These are phyloP conservation scores for Euwallacea fornicatus DNA, from an alignment of 1,140 invertebrate genomes.

Conservation along the genomic window DNA sequence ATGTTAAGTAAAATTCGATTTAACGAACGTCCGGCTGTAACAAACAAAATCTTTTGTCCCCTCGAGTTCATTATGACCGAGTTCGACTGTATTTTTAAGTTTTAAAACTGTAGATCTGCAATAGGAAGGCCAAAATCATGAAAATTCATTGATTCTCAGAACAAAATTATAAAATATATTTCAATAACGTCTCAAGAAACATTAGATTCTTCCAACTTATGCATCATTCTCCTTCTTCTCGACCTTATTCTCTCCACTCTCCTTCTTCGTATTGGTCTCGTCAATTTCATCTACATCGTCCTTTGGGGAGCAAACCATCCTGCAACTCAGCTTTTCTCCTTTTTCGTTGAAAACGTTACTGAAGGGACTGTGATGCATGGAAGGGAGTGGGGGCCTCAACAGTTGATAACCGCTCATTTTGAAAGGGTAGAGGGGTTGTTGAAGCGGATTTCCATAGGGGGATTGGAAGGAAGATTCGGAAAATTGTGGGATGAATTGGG, in stretches of 20 bases:
- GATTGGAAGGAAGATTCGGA: slow-evolving; percentile 13
- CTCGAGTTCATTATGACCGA: too few species aligned
- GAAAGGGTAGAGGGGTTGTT: slow-evolving; percentile 1
- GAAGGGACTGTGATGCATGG: slow-evolving; percentile 20
- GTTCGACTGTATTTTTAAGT: too few species aligned
- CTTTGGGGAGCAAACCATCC: slow-evolving; percentile 24
- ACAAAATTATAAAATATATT: too few species aligned
- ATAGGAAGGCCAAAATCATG: too few species aligned
- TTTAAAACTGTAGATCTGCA: too few species aligned
- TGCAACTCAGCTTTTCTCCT: slow-evolving; percentile 27
- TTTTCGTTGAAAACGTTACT: slow-evolving; percentile 24
- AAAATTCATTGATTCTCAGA: too few species aligned
- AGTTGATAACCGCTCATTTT: slow-evolving; percentile 10
- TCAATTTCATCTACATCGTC: slow-evolving; percentile 10
- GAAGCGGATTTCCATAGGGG: background rate
- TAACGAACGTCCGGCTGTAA: too few species aligned
- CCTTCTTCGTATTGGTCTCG: slow-evolving; percentile 10
- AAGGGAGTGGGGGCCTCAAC: background rate
- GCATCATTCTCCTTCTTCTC: slow-evolving; percentile 17
- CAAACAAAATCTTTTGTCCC: too few species aligned
- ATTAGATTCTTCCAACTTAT: too few species aligned
- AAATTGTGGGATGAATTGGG: slow-evolving; percentile 8
- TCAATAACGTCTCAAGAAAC: too few species aligned
- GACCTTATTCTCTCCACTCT: slow-evolving; percentile 22
- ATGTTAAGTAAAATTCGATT: too few species aligned